phyloP scores from a whole-genome alignment of 2,797 vertebrate genomes.

The Prionace glauca region DNA sequence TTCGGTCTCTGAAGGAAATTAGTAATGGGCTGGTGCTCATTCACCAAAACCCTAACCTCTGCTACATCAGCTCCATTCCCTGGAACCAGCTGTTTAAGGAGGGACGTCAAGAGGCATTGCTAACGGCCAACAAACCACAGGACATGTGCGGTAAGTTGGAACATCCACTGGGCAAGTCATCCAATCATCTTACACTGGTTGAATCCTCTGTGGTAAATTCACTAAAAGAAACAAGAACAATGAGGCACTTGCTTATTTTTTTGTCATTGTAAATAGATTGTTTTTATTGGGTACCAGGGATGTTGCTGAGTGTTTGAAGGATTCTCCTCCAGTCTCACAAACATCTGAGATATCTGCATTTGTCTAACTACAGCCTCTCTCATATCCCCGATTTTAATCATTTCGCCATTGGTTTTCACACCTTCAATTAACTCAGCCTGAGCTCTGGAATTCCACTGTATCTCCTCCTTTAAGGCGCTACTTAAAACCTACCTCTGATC shows the following conservation, averaged over 20 bases:
- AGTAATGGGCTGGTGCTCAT: constrained; percentile 82
- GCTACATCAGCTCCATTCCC: constrained; percentile 73
- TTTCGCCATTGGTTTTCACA: not conserved
- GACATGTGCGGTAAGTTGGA: constrained; percentile 66
- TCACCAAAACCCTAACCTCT: constrained; percentile 76
- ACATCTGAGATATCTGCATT: too few species aligned
- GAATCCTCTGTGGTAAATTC: not conserved
- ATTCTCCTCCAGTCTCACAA: too few species aligned
- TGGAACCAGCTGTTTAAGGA: constrained; percentile 73
- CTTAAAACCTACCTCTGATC: not conserved
- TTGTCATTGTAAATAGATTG: not conserved
- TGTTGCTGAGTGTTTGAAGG: not conserved
- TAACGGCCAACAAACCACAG: constrained; percentile 65
- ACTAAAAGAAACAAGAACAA: not conserved
- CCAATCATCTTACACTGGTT: not conserved
- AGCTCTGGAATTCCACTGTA: not conserved
- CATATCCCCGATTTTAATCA: not conserved
- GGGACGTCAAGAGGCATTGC: constrained; percentile 68
- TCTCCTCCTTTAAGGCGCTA: not conserved
- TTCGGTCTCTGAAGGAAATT: constrained; percentile 78
- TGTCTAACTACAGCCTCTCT: not conserved
- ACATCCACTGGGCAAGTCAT: not conserved
- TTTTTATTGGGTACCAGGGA: not conserved
- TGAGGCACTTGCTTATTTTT: not conserved
- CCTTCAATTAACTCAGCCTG: not conserved